phyloP scores from a whole-genome alignment of 2,888 invertebrate species.

The Oligia strigilis region DNA sequence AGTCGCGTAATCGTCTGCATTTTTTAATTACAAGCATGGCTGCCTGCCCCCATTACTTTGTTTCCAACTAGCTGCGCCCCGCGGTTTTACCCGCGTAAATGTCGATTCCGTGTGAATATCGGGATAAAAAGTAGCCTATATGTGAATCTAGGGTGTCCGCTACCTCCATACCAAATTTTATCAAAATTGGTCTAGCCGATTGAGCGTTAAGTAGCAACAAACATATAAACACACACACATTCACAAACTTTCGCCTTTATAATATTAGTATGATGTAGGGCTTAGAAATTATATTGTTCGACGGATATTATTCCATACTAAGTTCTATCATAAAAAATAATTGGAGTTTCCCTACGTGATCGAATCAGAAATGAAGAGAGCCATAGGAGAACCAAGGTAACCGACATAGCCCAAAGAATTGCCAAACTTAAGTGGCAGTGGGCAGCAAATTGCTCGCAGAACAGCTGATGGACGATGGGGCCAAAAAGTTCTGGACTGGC shows the following conservation, averaged over 20 bases:
- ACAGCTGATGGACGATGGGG: background rate
- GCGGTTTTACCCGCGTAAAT: too few species aligned
- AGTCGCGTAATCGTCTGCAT: conserved; percentile 26
- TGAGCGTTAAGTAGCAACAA: too few species aligned
- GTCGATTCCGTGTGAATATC: too few species aligned
- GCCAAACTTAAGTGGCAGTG: background rate
- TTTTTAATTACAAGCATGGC: conserved; percentile 51
- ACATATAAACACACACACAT: too few species aligned
- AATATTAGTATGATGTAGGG: background rate
- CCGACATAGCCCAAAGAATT: background rate
- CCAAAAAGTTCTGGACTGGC: background rate
- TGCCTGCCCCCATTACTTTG: conserved; percentile 11
- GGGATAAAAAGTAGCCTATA: too few species aligned
- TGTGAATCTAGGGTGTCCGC: too few species aligned
- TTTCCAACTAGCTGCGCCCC: background rate
- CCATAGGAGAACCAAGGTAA: background rate
- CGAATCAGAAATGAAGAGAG: background rate
- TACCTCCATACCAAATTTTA: too few species aligned
- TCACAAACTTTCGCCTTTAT: too few species aligned
- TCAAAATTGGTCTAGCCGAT: too few species aligned
- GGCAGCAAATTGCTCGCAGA: background rate
- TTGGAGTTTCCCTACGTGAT: background rate
- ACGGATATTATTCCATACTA: background rate
- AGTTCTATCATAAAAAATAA: background rate
- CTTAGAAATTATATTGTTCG: background rate